phyloP scores from a whole-genome alignment of 2,797 vertebrate species.

The Melanitta fusca region DNA sequence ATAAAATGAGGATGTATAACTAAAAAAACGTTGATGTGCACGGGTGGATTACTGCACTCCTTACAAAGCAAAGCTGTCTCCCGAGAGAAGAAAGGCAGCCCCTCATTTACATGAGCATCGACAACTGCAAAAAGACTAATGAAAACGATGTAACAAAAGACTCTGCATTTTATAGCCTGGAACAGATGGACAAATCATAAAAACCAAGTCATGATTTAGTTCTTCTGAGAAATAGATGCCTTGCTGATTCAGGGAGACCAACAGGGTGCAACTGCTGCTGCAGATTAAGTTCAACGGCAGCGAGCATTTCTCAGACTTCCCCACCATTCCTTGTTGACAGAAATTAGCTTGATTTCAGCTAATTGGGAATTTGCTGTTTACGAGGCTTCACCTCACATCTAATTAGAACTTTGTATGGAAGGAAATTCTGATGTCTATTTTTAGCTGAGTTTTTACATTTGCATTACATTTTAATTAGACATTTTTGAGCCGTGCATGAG shows the following conservation, averaged over 20 bases:
- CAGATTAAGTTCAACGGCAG: not conserved
- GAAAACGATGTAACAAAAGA: not conserved
- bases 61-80: not conserved
- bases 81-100: not conserved
- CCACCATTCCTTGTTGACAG: not conserved
- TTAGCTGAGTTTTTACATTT: not conserved
- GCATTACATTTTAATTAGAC: not conserved
- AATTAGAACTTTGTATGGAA: not conserved
- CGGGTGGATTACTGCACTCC: not conserved
- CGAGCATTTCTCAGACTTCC: not conserved
- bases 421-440: not conserved
- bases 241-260: not conserved
- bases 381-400: not conserved
- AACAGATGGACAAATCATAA: too few species aligned
- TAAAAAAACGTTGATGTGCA: not conserved
- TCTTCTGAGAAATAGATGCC: not conserved
- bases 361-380: not conserved
- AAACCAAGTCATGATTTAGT: not conserved
- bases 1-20: not conserved
- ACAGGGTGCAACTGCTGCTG: not conserved
- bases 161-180: not conserved
- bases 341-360: not conserved
- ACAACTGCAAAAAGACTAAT: not conserved
- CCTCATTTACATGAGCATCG: not conserved
- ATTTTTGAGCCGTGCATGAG: not conserved